Conservation (phyloP, 2,888 invertebrate genomes). For the Dascillus cervinus region DNA sequence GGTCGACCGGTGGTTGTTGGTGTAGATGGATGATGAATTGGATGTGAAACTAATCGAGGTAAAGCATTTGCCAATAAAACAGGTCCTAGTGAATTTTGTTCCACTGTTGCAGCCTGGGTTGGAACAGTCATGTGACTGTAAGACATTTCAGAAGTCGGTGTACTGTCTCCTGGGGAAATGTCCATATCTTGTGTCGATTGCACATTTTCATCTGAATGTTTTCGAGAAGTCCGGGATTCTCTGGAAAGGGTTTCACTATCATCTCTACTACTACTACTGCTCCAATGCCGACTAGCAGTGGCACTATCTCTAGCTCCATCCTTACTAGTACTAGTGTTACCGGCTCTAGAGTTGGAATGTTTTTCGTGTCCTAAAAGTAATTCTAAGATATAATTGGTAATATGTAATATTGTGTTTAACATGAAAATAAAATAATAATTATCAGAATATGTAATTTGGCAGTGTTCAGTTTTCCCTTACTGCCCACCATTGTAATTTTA, state of each 20-base stretch:
- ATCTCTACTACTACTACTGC: conserved; percentile 17
- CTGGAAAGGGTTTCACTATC: conserved; percentile 17
- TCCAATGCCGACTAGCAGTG: conserved; percentile 34
- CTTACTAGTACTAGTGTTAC: conserved; percentile 39
- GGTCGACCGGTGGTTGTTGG: conserved; percentile 31
- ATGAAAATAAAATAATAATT: no score
- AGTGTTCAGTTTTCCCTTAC: no score
- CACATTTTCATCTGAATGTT: conserved; percentile 25
- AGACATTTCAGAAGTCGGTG: conserved; percentile 76
- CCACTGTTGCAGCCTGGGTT: conserved; percentile 17
- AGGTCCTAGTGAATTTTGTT: conserved; percentile 41
- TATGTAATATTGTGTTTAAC: no score
- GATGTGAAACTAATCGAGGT: conserved; percentile 55
- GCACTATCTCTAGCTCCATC: conserved; percentile 28
- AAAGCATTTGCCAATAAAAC: conserved; percentile 60
- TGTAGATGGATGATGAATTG: conserved; percentile 35
- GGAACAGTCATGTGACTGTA: conserved; percentile 43
- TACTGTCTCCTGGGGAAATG: conserved; percentile 85
- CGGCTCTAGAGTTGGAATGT: conserved; percentile 66
- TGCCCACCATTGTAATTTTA: no score
- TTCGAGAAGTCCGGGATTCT: conserved; percentile 33
- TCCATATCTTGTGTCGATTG: conserved; percentile 74
- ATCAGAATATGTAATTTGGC: no score
- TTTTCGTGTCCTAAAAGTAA: conserved; percentile 53
- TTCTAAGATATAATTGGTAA: background rate